phyloP scores from a whole-genome alignment of 2,888 invertebrate species.

The Gastracanthus pulcherrimus region DNA sequence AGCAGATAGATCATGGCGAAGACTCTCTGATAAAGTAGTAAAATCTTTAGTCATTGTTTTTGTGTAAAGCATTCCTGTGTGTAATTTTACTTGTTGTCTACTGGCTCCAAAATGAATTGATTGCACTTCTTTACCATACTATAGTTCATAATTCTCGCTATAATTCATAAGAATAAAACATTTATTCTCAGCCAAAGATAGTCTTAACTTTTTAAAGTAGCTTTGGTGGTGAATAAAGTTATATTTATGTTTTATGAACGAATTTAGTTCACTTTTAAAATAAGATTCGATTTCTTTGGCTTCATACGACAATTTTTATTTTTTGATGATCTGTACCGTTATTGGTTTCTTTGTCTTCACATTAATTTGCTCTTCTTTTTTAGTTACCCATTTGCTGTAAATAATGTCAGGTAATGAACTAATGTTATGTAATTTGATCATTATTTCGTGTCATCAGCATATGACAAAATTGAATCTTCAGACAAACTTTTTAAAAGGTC shows the following conservation, averaged over 20 bases:
- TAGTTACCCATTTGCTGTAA: slow-evolving; percentile 15
- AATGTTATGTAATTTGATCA: no score
- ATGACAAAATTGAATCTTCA: no score
- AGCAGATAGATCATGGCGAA: slow-evolving; percentile 28
- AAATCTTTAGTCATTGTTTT: slow-evolving; percentile 8
- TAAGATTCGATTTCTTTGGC: no score
- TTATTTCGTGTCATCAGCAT: no score
- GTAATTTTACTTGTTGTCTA: slow-evolving; percentile 15
- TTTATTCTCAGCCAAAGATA: background rate
- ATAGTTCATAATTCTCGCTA: slow-evolving; percentile 6
- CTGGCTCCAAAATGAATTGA: slow-evolving; percentile 28
- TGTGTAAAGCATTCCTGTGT: slow-evolving; percentile 29
- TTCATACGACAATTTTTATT: slow-evolving; percentile 5
- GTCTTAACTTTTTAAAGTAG: background rate
- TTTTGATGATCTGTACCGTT: background rate
- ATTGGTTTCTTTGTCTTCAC: slow-evolving; percentile 21
- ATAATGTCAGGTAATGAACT: no score
- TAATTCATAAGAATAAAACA: slow-evolving; percentile 23
- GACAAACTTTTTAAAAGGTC: no score
- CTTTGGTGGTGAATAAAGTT: no score
- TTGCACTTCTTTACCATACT: slow-evolving; percentile 13
- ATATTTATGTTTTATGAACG: no score
- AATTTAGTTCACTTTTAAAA: no score
- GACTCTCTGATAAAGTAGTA: slow-evolving; percentile 15
- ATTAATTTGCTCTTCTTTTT: slow-evolving; percentile 10